Base-by-base conservation (phyloP, 2,888 invertebrate genomes). In the Eurytoma californica region DNA sequence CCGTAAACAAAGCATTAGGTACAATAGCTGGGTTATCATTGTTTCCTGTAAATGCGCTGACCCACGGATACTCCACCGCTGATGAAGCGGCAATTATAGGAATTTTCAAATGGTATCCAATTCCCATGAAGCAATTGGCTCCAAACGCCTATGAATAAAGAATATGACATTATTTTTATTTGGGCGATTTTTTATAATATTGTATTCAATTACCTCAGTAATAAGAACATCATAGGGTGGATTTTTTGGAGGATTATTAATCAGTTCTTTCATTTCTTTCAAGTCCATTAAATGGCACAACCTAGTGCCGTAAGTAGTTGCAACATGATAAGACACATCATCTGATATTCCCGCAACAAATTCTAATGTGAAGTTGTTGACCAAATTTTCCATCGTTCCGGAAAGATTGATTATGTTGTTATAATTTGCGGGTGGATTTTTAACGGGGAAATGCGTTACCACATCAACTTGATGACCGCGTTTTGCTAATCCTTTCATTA, bases 21-120 rank as follows among this genome's bases (percentile, higher is more conserved):
- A 93, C 91, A 82, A 91, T 92, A 0, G 94, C 91, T 0, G 94
- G 93, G 80, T 92, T 92, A 82, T 92, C 92, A 0, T 92, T 92
- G 75, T 93, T 88, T 3, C 93, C 93, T 58, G 93, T 91, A 55
- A 92, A 90, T 79, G 91, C 90, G 81, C 91, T 92, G 58, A 91
- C 91, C 92, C 92, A 94, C 0, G 94, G 93, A 90, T 93, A 91
- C 12, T 92, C 84, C 0, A 91, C 88, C 70, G 92, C 92, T 0
- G 93, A 92, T 39, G 93, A 93, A 2, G 93, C 81, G 0, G 91
- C 92, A 0, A 94, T 90, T 1, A 93, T 91, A 0, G 94, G 93
- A 12, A 92, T 91, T 47, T 91, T 88, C 67, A 94, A 87, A 72
- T 92, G 86, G 84, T 93, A 89, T 1, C 93, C 93, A 18, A 94